phyloP scores from a whole-genome alignment of 2,797 vertebrate genomes.

The Perodicticus potto region DNA sequence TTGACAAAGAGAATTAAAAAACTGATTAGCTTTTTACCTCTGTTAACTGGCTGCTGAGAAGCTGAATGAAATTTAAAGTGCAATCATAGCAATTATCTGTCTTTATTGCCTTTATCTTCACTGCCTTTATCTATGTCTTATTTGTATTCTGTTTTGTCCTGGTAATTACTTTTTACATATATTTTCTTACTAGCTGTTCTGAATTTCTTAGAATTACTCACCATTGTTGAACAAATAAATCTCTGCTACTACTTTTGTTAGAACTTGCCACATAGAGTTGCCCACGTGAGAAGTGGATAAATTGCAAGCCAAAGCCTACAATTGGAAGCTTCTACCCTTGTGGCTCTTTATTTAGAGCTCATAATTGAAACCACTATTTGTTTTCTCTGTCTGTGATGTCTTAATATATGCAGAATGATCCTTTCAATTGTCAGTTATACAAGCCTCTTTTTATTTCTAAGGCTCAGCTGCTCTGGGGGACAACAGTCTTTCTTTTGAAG shows the following conservation, averaged over 20 bases:
- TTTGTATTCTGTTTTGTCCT: constrained; percentile 71
- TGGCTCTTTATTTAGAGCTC: constrained; percentile 72
- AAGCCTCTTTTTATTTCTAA: constrained; percentile 75
- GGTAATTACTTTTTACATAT: constrained; percentile 75
- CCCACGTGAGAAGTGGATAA: constrained; percentile 55
- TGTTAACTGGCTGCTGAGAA: constrained; percentile 57
- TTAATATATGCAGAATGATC: constrained; percentile 79
- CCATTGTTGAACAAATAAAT: constrained; percentile 70
- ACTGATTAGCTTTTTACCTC: constrained; percentile 70
- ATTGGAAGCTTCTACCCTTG: constrained; percentile 55
- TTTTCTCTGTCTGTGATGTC: constrained; percentile 73
- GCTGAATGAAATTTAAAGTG: constrained; percentile 71
- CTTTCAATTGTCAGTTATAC: constrained; percentile 76
- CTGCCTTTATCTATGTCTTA: constrained; percentile 69
- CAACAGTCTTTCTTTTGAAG: constrained; percentile 77
- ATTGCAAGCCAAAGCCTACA: constrained; percentile 48
- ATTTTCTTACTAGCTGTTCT: constrained; percentile 68
- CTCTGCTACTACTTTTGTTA: background rate
- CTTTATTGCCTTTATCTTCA: constrained; percentile 71
- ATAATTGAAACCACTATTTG: constrained; percentile 79
- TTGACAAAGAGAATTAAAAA: constrained; percentile 73
- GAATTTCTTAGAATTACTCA: constrained; percentile 70
- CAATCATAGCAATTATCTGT: constrained; percentile 74
- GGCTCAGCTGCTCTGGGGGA: constrained; percentile 73
- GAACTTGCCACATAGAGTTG: background rate